Percentiles rank a stretch among this genome's conserved stretches.
Evolutionary conservation across 2,888 invertebrate genomes (phyloP).

Genomic region (Lasioglossum leucozonium): DNA sequence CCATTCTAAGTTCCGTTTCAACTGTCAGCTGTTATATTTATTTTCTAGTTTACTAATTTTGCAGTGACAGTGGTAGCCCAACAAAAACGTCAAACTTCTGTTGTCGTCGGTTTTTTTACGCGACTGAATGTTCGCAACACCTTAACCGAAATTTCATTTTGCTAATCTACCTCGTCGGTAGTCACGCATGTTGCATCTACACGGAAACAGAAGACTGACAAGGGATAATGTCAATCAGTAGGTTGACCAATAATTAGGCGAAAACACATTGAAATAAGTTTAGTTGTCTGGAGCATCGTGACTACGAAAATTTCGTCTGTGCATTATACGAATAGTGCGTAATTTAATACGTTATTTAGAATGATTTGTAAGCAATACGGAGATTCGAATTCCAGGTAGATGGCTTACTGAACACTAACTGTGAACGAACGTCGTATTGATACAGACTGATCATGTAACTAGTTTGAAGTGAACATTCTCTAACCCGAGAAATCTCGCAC

Average conservation of each 20-base stretch:
- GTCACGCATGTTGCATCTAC: slow-evolving; percentile 33
- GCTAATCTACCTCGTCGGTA: slow-evolving; percentile 65
- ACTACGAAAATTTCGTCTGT: slow-evolving; percentile 12
- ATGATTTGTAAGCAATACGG: slow-evolving; percentile 20
- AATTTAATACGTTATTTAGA: slow-evolving; percentile 25
- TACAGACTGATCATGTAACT: slow-evolving; percentile 63
- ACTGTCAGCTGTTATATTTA: background rate
- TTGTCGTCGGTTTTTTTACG: slow-evolving; percentile 14
- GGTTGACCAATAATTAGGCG: slow-evolving; percentile 28
- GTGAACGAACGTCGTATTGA: slow-evolving; percentile 41
- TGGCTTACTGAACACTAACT: slow-evolving; percentile 41
- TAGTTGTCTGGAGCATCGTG: background rate
- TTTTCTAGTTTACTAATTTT: background rate
- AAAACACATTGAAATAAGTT: background rate
- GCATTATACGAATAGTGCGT: slow-evolving; percentile 13
- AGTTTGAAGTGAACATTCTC: slow-evolving; percentile 35
- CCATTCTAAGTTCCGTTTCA: slow-evolving; percentile 1
- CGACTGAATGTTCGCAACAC: slow-evolving; percentile 32
- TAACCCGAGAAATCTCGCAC: slow-evolving; percentile 23
- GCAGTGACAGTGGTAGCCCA: slow-evolving; percentile 42
- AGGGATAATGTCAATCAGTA: slow-evolving; percentile 33
- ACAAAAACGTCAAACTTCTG: slow-evolving; percentile 47
- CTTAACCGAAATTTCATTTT: slow-evolving; percentile 57
- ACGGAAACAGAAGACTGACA: slow-evolving; percentile 39
- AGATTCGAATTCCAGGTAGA: slow-evolving; percentile 20